Evolutionary conservation across 2,888 invertebrate genomes (phyloP).

Genomic region (Polyommatus icarus): DNA sequence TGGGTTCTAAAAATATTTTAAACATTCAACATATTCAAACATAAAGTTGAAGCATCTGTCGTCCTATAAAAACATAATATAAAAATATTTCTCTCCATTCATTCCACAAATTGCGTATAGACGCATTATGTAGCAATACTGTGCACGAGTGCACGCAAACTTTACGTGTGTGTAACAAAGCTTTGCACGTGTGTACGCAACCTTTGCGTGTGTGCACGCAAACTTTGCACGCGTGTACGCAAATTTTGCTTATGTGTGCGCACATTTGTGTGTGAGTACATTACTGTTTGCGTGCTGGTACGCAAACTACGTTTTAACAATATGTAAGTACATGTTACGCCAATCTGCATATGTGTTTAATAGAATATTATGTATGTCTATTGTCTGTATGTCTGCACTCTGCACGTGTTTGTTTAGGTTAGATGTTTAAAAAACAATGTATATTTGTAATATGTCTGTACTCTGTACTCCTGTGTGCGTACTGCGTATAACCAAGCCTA

Average conservation of each 20-base stretch:
- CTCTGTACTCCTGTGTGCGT: background rate
- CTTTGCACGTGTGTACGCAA: background rate
- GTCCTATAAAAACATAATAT: background rate
- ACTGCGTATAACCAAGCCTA: slow-evolving; percentile 93
- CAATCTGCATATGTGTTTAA: background rate
- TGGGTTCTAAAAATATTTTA: background rate
- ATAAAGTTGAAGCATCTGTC: background rate
- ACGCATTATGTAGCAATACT: background rate
- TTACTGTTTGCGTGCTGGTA: background rate
- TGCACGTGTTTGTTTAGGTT: too few relatives aligned
- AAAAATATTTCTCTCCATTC: background rate
- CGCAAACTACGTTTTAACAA: background rate
- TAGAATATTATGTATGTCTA: background rate
- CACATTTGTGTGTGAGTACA: background rate
- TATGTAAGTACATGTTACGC: background rate
- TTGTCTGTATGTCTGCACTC: background rate
- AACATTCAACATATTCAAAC: background rate
- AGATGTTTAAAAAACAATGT: too few relatives aligned
- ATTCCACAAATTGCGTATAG: background rate
- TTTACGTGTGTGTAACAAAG: background rate
- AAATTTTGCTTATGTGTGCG: background rate
- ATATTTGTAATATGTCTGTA: too few relatives aligned
- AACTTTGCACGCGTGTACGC: background rate
- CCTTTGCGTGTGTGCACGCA: background rate
- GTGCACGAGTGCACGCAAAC: slow-evolving; percentile 5